Evolutionary conservation across 2,888 invertebrate genomes (phyloP).

Genomic region (Syritta pipiens): DNA sequence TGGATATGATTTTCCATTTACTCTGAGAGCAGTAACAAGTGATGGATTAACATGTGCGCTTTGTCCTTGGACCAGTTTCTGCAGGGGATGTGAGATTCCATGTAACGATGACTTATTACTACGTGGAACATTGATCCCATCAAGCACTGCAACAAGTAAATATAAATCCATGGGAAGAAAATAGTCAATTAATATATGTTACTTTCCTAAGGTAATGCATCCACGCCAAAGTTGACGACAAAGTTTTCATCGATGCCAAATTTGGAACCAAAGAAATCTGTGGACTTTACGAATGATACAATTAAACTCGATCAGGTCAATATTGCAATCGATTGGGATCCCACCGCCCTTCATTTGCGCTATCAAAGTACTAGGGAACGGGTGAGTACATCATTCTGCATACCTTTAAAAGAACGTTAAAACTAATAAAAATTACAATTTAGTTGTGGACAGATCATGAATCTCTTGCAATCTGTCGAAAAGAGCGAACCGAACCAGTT

Average conservation of each 20-base stretch:
- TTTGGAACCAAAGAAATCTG: conserved; percentile 73
- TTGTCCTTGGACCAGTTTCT: conserved; percentile 90
- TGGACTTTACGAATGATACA: conserved; percentile 70
- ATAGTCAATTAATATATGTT: background rate
- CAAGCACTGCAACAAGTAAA: conserved; percentile 74
- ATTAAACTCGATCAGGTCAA: conserved; percentile 77
- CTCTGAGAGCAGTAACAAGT: conserved; percentile 88
- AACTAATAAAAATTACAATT: background rate
- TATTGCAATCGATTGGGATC: conserved; percentile 96
- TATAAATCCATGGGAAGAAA: background rate
- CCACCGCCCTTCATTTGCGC: conserved; percentile 93
- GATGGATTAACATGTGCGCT: conserved; percentile 87
- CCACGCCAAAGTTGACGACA: conserved; percentile 74
- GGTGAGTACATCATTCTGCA: conserved; percentile 78
- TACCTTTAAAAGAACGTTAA: background rate
- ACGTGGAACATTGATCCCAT: conserved; percentile 75
- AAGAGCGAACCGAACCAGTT: conserved; percentile 89
- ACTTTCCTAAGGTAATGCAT: conserved; percentile 72
- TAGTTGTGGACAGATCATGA: conserved; percentile 88
- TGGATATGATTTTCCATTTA: conserved; percentile 95
- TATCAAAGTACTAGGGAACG: conserved; percentile 89
- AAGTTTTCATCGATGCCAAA: conserved; percentile 77
- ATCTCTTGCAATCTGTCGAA: conserved; percentile 85
- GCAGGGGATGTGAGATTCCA: conserved; percentile 91
- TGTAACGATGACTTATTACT: conserved; percentile 82